Percentiles rank a stretch among this genome's conserved stretches.
These are phyloP conservation scores for Neodon shergylaensis DNA, from an alignment of 2,113 vertebrate genomes.

Conservation along the genomic window DNA sequence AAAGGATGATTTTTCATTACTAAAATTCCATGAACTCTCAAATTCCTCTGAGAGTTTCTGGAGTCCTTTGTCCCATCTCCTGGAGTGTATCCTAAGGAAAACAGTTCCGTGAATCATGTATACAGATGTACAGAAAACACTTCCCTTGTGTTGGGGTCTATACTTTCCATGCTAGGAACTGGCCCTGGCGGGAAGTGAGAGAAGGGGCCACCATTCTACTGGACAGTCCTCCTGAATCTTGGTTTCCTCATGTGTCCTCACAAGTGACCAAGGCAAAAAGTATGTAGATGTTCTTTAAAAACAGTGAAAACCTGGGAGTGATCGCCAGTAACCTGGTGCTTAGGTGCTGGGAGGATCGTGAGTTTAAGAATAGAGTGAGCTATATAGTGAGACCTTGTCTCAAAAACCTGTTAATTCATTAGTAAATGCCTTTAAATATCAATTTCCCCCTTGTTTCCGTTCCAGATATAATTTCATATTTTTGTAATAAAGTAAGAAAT, in stretches of 20 bases:
- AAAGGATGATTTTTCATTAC: background rate
- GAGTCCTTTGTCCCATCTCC: background rate
- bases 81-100: background rate
- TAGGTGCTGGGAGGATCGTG: too few species aligned
- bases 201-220: background rate
- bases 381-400: too few species aligned
- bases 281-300: too few species aligned
- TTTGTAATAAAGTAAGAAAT: too few species aligned
- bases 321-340: too few species aligned
- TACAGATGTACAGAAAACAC: fast-evolving
- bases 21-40: background rate
- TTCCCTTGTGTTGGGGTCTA: background rate
- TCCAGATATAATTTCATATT: too few species aligned
- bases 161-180: background rate
- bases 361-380: fast-evolving
- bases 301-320: too few species aligned
- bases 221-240: background rate
- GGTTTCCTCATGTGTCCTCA: too few species aligned
- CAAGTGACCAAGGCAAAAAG: too few species aligned
- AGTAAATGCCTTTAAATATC: too few species aligned
- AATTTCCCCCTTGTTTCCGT: too few species aligned
- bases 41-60: background rate
- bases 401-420: too few species aligned
- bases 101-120: background rate
- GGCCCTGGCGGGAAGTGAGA: fast-evolving